Base-by-base conservation (phyloP, 2,797 vertebrate species). In the Anguilla marmorata region DNA sequence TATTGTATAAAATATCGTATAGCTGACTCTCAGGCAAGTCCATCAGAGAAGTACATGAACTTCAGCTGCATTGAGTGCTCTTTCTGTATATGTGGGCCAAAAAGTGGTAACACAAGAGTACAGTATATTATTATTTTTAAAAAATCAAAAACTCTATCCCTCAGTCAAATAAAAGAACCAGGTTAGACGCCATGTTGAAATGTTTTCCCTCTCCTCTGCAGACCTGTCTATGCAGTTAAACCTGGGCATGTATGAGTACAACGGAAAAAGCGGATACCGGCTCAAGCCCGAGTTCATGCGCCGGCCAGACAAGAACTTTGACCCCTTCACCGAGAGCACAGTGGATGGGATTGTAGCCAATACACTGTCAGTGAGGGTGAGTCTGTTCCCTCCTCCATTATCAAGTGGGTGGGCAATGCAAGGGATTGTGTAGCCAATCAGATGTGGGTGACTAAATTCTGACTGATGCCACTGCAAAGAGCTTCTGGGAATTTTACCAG, bases 191-290 rank as follows among this genome's bases (percentile, higher is more conserved):
- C 48, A 21, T 84, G 50, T 84, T 54, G n/a, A 54, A 56, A 14
- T 54, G 48, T 84, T 9, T 41, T 2, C 1, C 6, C 45, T 86
- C 37, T 86, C 48, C 16, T 56, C 90, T 90, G 9, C 84, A 98
- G 97, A 98, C 92, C 94, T 98, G 89, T 96, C 97, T 91, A 98
- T 98, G 97, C 97, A 98, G 92, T 96, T 98, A 88, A 98, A 98
- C 90, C 95, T 97, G 95, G 96, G 97, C 24, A 97, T 98, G 97
- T 98, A 96, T 0, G 97, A 98, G 88, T 97, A 97, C 91, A 98
- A 98, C 21, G 97, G 97, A 14, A 97, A 97, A 92, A 96, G 97
- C n/a, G 97, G 97, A 33, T 98, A 97, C 93, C 94, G 97, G 82
- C 93, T 98, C 52, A 98, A 98, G 84, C 97, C 97, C 21, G 97